Base-by-base conservation (phyloP, 2,888 invertebrate species). In the Kryphioiulus occultus region DNA sequence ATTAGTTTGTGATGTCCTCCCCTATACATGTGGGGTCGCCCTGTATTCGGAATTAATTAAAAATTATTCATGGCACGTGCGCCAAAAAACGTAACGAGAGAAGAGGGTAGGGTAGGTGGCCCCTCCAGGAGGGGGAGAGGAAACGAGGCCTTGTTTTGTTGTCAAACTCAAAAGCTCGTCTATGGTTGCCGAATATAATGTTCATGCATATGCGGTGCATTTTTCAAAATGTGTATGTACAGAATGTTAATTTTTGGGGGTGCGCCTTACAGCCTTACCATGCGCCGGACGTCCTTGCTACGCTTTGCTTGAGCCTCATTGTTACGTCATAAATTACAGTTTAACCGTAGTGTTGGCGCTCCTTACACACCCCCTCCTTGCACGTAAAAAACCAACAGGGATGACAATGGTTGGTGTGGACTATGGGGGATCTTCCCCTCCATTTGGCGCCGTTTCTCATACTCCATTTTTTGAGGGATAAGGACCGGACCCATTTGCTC, bases 31-130 rank as follows among this genome's bases (percentile, higher is more conserved):
- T 68, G 17, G 68, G 26, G 22, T 68, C 68, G 22, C 12, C 68
- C 68, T 68, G 22, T 26, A 35, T 35, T 4, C 35, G 35, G 35
- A 35, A 35, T 68, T 68, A 68, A 68, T 68, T 68, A 68, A 68
- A 68, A 68, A 68, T 68, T 68, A 68, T 68, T 68, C 68, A 68
- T 68, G 68, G 68, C 68, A 68, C 68, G 68, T 68, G 68, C 68
- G 68, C 68, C 68, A 68, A 22, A 68, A 35, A 68, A 68, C 26
- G 68, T 68, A 68, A 68, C 68, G 7, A 7, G 68, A 68, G 68
- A 68, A 68, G 68, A 68, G 44, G 44, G 35, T 68, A 68, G 44
- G 44, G 35, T 68, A 68, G 68, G 68, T 68, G 9, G 68, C 68
- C 22, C 68, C 68, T 68, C 68, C 68, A 26, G 10, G 68, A 68